Percentiles rank a stretch among this genome's conserved stretches.
These are phyloP conservation scores for Drosophila ochracea DNA, from an alignment of 2,888 invertebrate species.

Conservation along the genomic window DNA sequence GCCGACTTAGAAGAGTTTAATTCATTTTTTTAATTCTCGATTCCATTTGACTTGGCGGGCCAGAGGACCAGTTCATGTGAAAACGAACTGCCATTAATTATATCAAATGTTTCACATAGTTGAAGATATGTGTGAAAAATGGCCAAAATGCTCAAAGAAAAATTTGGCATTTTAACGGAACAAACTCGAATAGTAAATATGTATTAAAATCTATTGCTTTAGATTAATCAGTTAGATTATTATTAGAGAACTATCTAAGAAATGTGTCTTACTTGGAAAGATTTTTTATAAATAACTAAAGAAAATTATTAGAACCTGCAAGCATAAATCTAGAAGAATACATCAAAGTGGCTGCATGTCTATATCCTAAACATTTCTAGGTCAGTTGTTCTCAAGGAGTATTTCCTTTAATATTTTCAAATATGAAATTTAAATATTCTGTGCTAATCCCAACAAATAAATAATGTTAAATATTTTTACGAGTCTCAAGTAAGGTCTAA, in stretches of 20 bases:
- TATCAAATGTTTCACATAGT: neutral
- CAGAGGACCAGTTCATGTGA: neutral
- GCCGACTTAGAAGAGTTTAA: neutral
- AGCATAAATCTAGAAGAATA: neutral
- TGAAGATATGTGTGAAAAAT: neutral
- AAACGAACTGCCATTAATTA: neutral
- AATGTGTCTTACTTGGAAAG: neutral
- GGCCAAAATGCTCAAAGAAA: neutral
- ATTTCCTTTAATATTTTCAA: neutral
- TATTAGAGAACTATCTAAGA: neutral
- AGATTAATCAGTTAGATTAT: neutral
- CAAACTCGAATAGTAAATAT: neutral
- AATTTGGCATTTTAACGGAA: neutral
- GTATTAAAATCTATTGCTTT: too few relatives aligned
- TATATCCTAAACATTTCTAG: neutral
- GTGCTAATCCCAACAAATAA: neutral
- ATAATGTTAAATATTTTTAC: too few relatives aligned
- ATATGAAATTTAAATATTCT: neutral
- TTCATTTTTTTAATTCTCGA: neutral
- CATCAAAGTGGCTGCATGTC: neutral
- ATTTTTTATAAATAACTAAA: neutral
- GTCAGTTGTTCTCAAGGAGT: neutral
- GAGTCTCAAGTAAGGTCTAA: too few relatives aligned
- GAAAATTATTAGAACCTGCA: neutral
- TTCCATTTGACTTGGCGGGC: slow-evolving; percentile 1